Evolutionary conservation across 2,888 invertebrate species (phyloP).

Genomic region (Hyles lineata): DNA sequence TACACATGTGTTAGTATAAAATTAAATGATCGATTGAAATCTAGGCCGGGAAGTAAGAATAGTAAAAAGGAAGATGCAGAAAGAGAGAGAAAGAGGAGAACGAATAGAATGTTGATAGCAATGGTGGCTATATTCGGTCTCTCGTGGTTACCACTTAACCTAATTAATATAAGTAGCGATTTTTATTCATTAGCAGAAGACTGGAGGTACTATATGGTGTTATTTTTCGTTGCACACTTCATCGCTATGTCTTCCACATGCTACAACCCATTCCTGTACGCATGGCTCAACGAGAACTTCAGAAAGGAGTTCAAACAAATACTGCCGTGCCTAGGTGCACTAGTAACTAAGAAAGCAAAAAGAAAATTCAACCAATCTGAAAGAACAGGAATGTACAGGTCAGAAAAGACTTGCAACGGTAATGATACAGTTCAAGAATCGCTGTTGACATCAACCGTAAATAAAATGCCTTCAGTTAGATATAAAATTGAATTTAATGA

Average conservation of each 20-base stretch:
- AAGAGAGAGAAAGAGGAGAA: constrained; percentile 90
- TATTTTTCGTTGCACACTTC: constrained; percentile 92
- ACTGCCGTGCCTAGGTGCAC: constrained; percentile 86
- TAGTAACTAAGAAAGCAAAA: constrained; percentile 72
- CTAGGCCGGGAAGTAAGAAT: constrained; percentile 90
- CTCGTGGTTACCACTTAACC: constrained; percentile 93
- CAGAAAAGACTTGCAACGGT: constrained; percentile 80
- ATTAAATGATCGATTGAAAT: constrained; percentile 89
- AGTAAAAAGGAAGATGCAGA: constrained; percentile 91
- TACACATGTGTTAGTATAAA: constrained; percentile 93
- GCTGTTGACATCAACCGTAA: constrained; percentile 73
- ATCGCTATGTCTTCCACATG: constrained; percentile 97
- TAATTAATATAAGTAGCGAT: constrained; percentile 91
- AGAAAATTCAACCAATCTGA: constrained; percentile 76
- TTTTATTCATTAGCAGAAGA: constrained; percentile 86
- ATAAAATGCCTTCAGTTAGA: constrained; percentile 75
- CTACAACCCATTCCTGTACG: constrained; percentile 97
- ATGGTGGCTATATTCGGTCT: constrained; percentile 95
- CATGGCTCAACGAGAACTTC: constrained; percentile 98
- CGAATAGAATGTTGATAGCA: constrained; percentile 95
- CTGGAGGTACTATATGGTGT: constrained; percentile 90
- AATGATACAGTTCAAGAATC: constrained; percentile 81
- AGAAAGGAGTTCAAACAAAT: constrained; percentile 94
- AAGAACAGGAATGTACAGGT: constrained; percentile 75
- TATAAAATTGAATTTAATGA: constrained; percentile 77